A percentile compares a stretch with the other conserved stretches of the same genome.
Conservation (phyloP, 2,797 vertebrate genomes). For the Danio tinwini region DNA sequence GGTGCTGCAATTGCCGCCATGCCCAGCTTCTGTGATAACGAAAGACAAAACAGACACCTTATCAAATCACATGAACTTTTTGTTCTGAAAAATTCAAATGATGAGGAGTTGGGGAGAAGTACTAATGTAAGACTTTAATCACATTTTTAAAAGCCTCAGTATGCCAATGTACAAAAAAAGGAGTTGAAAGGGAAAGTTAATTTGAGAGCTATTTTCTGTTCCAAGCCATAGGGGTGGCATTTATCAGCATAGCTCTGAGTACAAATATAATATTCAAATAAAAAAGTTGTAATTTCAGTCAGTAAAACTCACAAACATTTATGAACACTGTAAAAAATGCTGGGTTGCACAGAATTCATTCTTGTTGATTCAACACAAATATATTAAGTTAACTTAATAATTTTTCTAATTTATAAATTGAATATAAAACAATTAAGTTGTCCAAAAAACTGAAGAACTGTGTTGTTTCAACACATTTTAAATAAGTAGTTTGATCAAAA, state of each 20-base stretch:
- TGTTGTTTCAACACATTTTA: too few relatives aligned
- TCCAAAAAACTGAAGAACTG: too few relatives aligned
- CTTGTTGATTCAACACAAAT: too few relatives aligned
- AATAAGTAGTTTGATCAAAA: too few relatives aligned
- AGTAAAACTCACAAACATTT: neutral
- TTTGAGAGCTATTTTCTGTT: neutral
- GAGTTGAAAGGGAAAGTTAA: neutral
- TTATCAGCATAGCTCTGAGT: neutral
- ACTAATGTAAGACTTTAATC: neutral
- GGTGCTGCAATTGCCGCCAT: neutral
- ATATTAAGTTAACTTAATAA: too few relatives aligned
- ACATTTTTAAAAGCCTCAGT: neutral
- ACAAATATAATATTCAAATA: neutral
- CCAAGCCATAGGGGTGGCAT: neutral
- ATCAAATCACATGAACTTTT: neutral
- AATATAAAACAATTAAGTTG: too few relatives aligned
- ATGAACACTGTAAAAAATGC: neutral
- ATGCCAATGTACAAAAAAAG: slow-evolving; percentile 9
- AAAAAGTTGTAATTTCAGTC: neutral
- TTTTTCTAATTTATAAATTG: too few relatives aligned
- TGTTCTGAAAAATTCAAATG: neutral
- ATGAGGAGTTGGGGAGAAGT: neutral
- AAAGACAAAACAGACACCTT: neutral
- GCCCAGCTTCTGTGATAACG: neutral
- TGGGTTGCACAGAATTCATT: too few relatives aligned